These are phyloP conservation scores for Heliconius cydno DNA, from an alignment of 2,888 invertebrate species.

Conservation along the genomic window DNA sequence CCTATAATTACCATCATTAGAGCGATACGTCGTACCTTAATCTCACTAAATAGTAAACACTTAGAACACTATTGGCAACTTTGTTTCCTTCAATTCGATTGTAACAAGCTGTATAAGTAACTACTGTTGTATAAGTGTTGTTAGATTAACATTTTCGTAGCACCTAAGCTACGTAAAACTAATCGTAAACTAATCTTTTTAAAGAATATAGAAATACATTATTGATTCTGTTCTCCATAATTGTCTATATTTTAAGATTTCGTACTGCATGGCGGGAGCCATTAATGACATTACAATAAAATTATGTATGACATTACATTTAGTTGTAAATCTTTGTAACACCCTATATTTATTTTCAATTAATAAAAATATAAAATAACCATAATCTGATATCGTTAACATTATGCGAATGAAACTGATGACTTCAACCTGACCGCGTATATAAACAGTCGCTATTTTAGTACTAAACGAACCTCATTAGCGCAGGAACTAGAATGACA, in stretches of 20 bases:
- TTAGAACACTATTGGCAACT: constrained; percentile 19
- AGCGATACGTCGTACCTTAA: background rate
- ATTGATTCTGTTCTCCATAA: too few species aligned
- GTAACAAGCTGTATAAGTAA: constrained; percentile 7
- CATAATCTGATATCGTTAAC: background rate
- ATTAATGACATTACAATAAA: too few species aligned
- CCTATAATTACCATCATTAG: background rate
- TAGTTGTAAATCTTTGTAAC: too few species aligned
- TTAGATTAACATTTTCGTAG: background rate
- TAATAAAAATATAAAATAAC: background rate
- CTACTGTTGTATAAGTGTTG: background rate
- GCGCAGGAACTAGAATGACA: background rate
- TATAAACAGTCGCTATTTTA: background rate
- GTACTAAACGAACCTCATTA: constrained; percentile 13
- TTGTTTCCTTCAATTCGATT: constrained; percentile 12
- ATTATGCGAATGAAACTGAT: background rate
- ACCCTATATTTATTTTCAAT: background rate
- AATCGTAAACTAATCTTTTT: too few species aligned
- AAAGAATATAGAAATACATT: too few species aligned
- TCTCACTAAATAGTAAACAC: constrained; percentile 4
- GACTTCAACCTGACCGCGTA: background rate
- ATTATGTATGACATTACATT: too few species aligned
- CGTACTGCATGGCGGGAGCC: too few species aligned
- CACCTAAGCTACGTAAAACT: constrained; percentile 9
- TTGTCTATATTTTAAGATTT: background rate